Evolutionary conservation across 2,113 vertebrate species (phyloP), one percentile per base, ranked within the genome.

Genomic region (Anolis sagrei): DNA sequence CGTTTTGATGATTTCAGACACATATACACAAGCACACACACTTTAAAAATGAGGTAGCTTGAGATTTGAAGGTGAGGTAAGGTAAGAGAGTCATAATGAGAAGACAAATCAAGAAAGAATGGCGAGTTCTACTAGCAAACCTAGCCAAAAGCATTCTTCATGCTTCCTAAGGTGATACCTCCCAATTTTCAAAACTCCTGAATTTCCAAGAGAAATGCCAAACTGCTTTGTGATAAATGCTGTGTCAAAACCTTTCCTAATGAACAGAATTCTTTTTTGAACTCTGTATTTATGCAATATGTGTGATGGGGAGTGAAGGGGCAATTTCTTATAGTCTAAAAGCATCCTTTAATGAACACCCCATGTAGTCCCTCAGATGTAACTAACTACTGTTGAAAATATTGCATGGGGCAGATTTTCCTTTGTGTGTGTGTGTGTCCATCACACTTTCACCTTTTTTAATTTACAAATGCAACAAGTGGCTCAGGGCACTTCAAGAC

Each of bases 1-100:
- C 5, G 29, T 93, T 93, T 94, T 87, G 73, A 32, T 75, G 36
- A 62, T 2, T 39, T n/a, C 84, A 58, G 11, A 58, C 54, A 58
- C 54, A 58, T 58, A 14, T 5, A 44, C 84, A 58, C 54, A 58
- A 13, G 16, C 54, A 58, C 54, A 58, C 18, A 14, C 13, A 58
- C 90, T 80, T 39, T 89, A 39, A 29, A 79, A 25, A 62, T 88
- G 44, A n/a, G 8, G 89, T 93, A 91, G 92, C 94, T 93, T 93
- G 88, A 89, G 29, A 89, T 79, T 88, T 64, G 0, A 49, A 88
- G 84, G 82, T 86, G 89, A 89, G 18, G n/a, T 86, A 90, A 89
- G 32, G 51, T 76, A 54, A 91, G 86, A 70, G 89, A 84, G 79
- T 84, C 21, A 2, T 90, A 92, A 90, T 83, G 75, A 91, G 82